Evolutionary conservation across 2,888 invertebrate genomes (phyloP).

Genomic region (Mythimna loreyi): DNA sequence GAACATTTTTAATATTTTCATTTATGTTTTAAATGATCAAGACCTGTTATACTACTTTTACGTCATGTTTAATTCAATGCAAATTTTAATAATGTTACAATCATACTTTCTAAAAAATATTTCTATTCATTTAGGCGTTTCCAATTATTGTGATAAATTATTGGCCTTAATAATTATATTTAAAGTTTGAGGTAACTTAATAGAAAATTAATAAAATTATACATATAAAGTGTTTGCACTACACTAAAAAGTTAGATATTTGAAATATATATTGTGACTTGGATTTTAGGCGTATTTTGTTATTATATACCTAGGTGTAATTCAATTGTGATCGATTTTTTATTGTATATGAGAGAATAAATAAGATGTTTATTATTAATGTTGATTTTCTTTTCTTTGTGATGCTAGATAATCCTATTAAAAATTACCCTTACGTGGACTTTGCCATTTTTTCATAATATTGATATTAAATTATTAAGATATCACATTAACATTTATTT

Average conservation of each 20-base stretch:
- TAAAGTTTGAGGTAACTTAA: background rate
- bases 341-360: constrained; percentile 73
- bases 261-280: constrained; percentile 58
- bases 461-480: background rate
- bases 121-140: constrained; percentile 30
- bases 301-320: constrained; percentile 61
- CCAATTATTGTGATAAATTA: constrained; percentile 52
- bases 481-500: background rate
- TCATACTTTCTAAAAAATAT: constrained; percentile 24
- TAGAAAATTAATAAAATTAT: constrained; percentile 6
- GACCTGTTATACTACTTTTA: constrained; percentile 45
- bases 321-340: constrained; percentile 71
- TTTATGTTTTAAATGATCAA: constrained; percentile 37
- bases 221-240: constrained; percentile 40
- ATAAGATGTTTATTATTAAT: constrained; percentile 69
- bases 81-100: constrained; percentile 46
- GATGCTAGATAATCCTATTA: constrained; percentile 48
- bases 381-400: constrained; percentile 58
- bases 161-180: constrained; percentile 40
- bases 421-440: constrained; percentile 8
- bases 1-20: constrained; percentile 10
- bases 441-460: constrained; percentile 30
- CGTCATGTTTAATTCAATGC: constrained; percentile 21
- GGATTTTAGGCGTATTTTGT: constrained; percentile 55
- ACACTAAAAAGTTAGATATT: constrained; percentile 45